Evolutionary conservation across 2,888 invertebrate species (phyloP).

Genomic region (Chaetoderma sp.): DNA sequence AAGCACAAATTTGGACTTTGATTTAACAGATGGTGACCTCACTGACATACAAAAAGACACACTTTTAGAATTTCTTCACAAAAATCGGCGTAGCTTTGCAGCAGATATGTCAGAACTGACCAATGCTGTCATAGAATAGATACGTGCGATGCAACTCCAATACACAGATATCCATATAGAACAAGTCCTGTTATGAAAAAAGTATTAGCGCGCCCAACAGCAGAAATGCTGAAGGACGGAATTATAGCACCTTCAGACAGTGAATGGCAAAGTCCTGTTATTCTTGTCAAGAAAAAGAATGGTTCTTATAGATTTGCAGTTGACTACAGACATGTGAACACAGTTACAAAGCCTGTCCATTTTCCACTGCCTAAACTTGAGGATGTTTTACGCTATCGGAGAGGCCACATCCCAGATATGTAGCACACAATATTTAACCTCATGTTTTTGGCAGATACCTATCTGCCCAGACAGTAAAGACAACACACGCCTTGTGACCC

Average conservation of each 20-base stretch:
- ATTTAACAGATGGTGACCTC: background rate
- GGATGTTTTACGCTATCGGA: slow-evolving; percentile 20
- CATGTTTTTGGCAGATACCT: too few species aligned
- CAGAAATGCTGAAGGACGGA: slow-evolving; percentile 13
- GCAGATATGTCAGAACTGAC: slow-evolving; percentile 1
- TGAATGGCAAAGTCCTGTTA: slow-evolving; percentile 17
- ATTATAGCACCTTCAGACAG: slow-evolving; percentile 15
- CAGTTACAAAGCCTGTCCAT: slow-evolving; percentile 6
- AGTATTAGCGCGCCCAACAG: background rate
- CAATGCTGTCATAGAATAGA: background rate
- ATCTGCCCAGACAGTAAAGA: too few species aligned
- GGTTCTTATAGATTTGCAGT: slow-evolving; percentile 18
- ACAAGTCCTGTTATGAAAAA: background rate
- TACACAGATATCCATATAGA: background rate
- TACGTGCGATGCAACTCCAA: background rate
- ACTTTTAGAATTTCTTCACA: background rate
- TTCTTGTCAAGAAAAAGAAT: slow-evolving; percentile 16
- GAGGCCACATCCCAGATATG: slow-evolving; percentile 17
- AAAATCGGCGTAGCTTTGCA: slow-evolving; percentile 9
- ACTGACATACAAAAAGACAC: background rate
- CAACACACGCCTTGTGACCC: slow-evolving; percentile 21
- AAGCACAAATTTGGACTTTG: background rate
- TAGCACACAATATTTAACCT: slow-evolving; percentile 13
- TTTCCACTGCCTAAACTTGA: slow-evolving; percentile 20
- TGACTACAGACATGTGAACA: slow-evolving; percentile 22